These are phyloP conservation scores for Hymenopus coronatus DNA, from an alignment of 2,888 invertebrate species.

Conservation along the genomic window DNA sequence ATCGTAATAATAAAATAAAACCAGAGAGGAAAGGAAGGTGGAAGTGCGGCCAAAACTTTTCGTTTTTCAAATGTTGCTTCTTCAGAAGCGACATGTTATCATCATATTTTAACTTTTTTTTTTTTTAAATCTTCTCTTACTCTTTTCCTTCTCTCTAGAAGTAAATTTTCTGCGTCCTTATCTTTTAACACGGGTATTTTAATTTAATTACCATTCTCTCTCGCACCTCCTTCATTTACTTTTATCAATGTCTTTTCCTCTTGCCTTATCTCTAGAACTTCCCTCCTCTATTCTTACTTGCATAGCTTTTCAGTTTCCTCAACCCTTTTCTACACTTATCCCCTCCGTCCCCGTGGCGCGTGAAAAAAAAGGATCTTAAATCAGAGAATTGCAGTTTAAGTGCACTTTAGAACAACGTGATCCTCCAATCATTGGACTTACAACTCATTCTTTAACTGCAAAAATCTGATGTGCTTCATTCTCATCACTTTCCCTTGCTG, in stretches of 20 bases:
- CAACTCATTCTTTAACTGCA: no score
- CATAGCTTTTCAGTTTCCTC: background rate
- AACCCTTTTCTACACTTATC: background rate
- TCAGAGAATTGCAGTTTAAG: background rate
- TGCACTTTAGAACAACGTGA: no score
- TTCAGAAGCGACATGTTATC: slow-evolving; percentile 28
- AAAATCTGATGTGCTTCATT: no score
- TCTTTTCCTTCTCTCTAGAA: background rate
- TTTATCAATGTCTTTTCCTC: slow-evolving; percentile 24
- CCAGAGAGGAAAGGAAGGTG: slow-evolving; percentile 11
- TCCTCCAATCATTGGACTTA: no score
- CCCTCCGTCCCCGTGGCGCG: background rate
- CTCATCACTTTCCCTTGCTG: no score
- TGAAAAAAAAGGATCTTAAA: background rate
- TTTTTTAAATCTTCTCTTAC: background rate
- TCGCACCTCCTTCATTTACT: slow-evolving; percentile 28
- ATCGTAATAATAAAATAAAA: slow-evolving; percentile 19
- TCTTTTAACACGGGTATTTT: slow-evolving; percentile 32
- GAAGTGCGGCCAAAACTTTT: slow-evolving; percentile 16
- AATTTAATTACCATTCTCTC: slow-evolving; percentile 33
- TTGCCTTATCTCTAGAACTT: slow-evolving; percentile 4
- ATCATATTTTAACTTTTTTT: slow-evolving; percentile 27
- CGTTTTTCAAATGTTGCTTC: slow-evolving; percentile 24
- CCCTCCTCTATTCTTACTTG: background rate
- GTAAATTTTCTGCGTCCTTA: slow-evolving; percentile 25